phyloP scores from a whole-genome alignment of 2,888 invertebrate species.

The Archips crataeganus region DNA sequence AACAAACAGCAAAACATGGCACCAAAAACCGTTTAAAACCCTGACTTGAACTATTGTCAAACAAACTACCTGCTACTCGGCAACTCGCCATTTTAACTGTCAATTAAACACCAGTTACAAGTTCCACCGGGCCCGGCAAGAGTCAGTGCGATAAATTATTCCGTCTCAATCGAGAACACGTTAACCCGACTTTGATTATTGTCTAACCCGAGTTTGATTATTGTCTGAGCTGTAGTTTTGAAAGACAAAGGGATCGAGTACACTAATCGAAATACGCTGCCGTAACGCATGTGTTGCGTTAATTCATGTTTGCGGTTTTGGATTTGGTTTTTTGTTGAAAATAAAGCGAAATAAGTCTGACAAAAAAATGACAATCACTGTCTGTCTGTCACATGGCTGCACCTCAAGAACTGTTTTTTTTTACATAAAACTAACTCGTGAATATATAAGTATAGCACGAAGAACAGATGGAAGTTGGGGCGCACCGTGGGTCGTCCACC shows the following conservation, averaged over 20 bases:
- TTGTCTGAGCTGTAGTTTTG: conserved; percentile 1
- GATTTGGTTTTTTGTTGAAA: too few relatives aligned
- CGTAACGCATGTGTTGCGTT: too few relatives aligned
- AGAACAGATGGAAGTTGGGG: too few relatives aligned
- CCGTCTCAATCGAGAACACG: conserved; percentile 22
- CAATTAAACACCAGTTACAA: conserved; percentile 28
- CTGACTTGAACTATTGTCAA: not conserved
- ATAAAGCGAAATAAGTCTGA: too few relatives aligned
- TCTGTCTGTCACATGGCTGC: too few relatives aligned
- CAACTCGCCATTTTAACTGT: conserved; percentile 14
- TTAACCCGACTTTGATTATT: conserved; percentile 28
- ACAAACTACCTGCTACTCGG: not conserved
- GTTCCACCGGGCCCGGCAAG: conserved; percentile 11
- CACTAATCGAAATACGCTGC: too few relatives aligned
- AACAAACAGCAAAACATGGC: not conserved
- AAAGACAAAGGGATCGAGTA: not conserved
- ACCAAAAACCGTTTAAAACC: not conserved
- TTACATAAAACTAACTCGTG: too few relatives aligned
- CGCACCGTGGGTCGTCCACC: too few relatives aligned
- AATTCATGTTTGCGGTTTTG: too few relatives aligned
- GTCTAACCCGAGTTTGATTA: conserved; percentile 6
- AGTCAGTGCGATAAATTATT: conserved; percentile 18
- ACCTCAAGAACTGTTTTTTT: too few relatives aligned
- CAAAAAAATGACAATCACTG: too few relatives aligned
- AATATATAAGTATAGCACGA: too few relatives aligned